Conservation (phyloP, 2,113 vertebrate genomes). For the Silurus asotus region DNA sequence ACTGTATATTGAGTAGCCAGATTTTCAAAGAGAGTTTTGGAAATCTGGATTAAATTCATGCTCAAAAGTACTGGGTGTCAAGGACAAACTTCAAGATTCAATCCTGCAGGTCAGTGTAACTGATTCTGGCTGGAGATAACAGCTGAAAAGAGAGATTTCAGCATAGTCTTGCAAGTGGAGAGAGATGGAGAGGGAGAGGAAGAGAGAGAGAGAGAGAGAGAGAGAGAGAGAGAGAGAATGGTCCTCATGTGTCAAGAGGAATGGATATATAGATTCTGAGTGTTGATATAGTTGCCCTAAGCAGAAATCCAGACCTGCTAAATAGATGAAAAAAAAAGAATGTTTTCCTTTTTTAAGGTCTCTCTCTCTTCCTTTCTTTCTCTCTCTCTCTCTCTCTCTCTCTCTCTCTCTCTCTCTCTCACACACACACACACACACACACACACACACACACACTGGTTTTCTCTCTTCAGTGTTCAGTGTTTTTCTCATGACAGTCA, state of each 20-base stretch:
- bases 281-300: background rate
- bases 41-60: background rate
- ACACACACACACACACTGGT: no score
- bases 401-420: no score
- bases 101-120: conserved; percentile 16
- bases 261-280: background rate
- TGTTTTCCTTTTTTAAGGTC: background rate
- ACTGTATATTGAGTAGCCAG: background rate
- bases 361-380: background rate
- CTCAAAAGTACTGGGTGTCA: background rate
- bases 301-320: background rate
- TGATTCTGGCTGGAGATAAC: background rate
- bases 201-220: background rate
- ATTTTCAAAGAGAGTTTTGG: background rate
- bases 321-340: background rate
- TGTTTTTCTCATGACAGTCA: background rate
- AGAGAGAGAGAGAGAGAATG: background rate
- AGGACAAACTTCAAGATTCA: background rate
- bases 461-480: no score
- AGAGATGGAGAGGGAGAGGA: background rate
- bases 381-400: background rate
- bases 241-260: background rate
- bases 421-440: no score
- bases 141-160: background rate
- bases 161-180: background rate